Base-by-base conservation (phyloP, 2,888 invertebrate genomes). In the Helicoverpa assulta region DNA sequence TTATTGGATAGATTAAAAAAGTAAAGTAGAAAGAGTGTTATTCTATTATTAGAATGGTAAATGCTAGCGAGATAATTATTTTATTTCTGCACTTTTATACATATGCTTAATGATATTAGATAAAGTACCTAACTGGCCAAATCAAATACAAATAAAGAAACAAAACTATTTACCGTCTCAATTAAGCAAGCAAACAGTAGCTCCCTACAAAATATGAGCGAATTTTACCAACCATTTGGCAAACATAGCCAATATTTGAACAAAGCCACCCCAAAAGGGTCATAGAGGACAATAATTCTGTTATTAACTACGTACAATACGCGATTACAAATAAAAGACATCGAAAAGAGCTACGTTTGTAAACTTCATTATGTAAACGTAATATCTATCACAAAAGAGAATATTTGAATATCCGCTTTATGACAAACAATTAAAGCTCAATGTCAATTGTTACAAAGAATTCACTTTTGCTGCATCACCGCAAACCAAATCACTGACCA, bases 251-350 rank as follows among this genome's bases (percentile, higher is more conserved):
- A 93, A 94, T 94, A 92, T 94, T 94, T 93, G 91, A 90, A 84
- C 92, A 90, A 89, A 40, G 85, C 83, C 80, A 70, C 86, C 92
- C 90, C 86, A 85, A 76, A 82, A 81, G 82, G 73, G 76, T 75
- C 76, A 79, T 67, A 33, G 80, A 78, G 81, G 88, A 92, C 91
- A 91, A 92, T 92, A 93, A 94, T 93, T 92, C 91, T 77, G 88
- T 94, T 93, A 93, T 88, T 89, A 89, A 88, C 85, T 84, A 85
- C 85, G 83, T 85, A 90, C 91, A 93, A 91, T 91, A 89, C 89
- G 82, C 87, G 73, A 87, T 86, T 76, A 84, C 82, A 92, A 92
- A 93, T 91, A 92, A 91, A 92, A 90, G 90, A 89, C 90, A 88
- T 86, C 90, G 90, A 91, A 89, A 67, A 88, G 82, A 82, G 83